Conservation (phyloP, 2,888 invertebrate species). For the Rotaria sp. region DNA sequence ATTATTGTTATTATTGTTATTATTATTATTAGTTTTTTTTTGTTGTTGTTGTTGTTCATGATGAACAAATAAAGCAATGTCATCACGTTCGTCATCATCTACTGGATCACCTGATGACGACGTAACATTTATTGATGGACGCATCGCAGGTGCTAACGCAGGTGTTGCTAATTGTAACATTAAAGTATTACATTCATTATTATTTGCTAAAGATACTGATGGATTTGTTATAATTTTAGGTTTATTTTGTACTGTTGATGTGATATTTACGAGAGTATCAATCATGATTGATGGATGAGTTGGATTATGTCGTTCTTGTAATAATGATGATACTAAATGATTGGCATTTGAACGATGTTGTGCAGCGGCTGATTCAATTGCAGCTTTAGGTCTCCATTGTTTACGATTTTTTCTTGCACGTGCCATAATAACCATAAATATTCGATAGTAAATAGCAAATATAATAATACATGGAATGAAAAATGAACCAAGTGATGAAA, state of each 20-base stretch:
- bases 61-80: constrained; percentile 2
- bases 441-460: constrained; percentile 92
- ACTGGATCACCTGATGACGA: neutral
- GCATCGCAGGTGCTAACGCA: too few species aligned
- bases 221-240: neutral
- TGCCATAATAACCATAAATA: constrained; percentile 73
- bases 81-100: constrained; percentile 14
- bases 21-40: neutral
- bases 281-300: neutral
- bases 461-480: constrained; percentile 89
- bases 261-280: neutral
- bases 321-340: neutral
- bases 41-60: neutral
- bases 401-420: constrained; percentile 45
- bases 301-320: neutral
- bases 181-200: neutral
- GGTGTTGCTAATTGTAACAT: neutral
- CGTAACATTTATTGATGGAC: neutral
- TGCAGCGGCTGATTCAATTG: constrained; percentile 6
- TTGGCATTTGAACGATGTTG: neutral
- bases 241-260: neutral
- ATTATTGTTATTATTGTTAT: neutral
- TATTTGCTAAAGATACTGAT: neutral
- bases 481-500: constrained; percentile 93
- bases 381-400: constrained; percentile 11